phyloP scores from a whole-genome alignment of 1,140 invertebrate genomes.

The Planococcus citri region DNA sequence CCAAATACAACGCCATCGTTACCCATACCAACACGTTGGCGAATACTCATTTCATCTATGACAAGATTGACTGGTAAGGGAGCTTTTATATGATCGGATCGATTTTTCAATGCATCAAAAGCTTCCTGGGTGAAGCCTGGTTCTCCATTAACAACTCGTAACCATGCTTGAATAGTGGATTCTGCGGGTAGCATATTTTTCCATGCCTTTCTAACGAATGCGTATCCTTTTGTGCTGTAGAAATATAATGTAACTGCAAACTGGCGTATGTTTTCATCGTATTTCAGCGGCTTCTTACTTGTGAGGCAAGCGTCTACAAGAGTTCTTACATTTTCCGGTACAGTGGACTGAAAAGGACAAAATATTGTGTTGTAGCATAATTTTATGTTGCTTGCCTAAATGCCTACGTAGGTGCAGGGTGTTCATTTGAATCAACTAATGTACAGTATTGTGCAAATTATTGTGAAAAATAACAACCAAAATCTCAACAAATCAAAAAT shows the following conservation, averaged over 20 bases:
- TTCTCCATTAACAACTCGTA: not conserved
- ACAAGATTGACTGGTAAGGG: not conserved
- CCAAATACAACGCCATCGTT: not conserved
- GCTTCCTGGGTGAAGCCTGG: constrained; percentile 13
- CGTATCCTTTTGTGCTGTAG: not conserved
- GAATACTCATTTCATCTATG: constrained; percentile 4
- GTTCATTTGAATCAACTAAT: too few relatives aligned
- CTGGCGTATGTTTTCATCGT: constrained; percentile 27
- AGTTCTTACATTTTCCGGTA: too few relatives aligned
- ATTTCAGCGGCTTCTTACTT: not conserved
- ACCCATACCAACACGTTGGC: not conserved
- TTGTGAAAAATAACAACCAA: too few relatives aligned
- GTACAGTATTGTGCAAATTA: too few relatives aligned
- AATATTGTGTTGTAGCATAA: not conserved
- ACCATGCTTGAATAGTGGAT: not conserved
- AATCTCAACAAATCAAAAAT: too few relatives aligned
- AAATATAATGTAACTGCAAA: constrained; percentile 26
- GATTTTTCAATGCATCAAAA: not conserved
- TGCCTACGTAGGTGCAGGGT: too few relatives aligned
- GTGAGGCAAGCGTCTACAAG: too few relatives aligned
- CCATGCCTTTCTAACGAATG: not conserved
- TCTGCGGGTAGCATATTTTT: constrained; percentile 1
- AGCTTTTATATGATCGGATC: not conserved
- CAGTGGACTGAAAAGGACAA: too few relatives aligned
- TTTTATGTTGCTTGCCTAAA: not conserved